A percentile compares a stretch with the other conserved stretches of the same genome.
Evolutionary conservation across 92 coral and sea anemone species (phyloP).

Genomic region (Pocillopora meandrina): DNA sequence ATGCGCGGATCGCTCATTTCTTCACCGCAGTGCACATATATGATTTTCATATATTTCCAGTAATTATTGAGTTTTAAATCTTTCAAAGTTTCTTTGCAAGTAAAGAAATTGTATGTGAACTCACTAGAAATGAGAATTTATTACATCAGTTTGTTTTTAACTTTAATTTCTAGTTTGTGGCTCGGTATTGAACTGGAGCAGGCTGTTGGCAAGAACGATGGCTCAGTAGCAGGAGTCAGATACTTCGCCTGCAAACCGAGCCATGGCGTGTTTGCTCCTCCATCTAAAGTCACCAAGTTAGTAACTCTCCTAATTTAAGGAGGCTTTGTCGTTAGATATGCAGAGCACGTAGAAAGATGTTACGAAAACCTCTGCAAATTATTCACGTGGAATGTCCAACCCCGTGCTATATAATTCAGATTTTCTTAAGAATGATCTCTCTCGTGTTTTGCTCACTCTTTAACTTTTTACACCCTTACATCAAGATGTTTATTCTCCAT

Average conservation of each 20-base stretch:
- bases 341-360: too few relatives aligned
- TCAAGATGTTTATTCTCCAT: too few relatives aligned
- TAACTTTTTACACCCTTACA: too few relatives aligned
- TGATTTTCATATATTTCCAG: too few relatives aligned
- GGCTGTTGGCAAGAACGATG: slow-evolving; percentile 94
- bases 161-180: slow-evolving; percentile 69
- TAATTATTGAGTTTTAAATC: too few relatives aligned
- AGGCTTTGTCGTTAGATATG: background rate
- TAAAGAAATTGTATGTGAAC: too few relatives aligned
- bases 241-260: slow-evolving; percentile 92
- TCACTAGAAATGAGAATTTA: background rate
- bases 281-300: slow-evolving; percentile 82
- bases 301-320: background rate
- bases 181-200: slow-evolving; percentile 93
- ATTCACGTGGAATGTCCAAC: too few relatives aligned
- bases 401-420: background rate
- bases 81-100: background rate
- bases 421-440: background rate
- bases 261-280: slow-evolving; percentile 93
- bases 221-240: slow-evolving; percentile 91
- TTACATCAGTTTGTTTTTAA: background rate
- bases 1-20: too few relatives aligned
- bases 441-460: background rate
- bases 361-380: too few relatives aligned
- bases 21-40: too few relatives aligned